Evolutionary conservation across 2,113 vertebrate species (phyloP), one percentile per base, ranked within the genome.

Genomic region (Chaenogobius annularis): DNA sequence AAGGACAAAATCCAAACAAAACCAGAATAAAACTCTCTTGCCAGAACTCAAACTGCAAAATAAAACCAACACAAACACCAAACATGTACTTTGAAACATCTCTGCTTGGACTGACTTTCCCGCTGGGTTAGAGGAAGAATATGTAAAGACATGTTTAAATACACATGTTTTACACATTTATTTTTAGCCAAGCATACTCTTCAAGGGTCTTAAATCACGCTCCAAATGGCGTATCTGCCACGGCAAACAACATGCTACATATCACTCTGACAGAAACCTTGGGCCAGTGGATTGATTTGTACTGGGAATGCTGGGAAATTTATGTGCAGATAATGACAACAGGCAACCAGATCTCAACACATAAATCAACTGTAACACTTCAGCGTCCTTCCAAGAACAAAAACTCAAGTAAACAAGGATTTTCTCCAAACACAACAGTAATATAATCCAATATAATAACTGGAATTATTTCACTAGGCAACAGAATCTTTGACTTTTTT

Each of bases 311-410:
- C 35, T 40, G 31, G 61, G 35, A 63, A 61, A 61, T 61, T 17
- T 61, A 35, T 61, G 58, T 17, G 61, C 61, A 40, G 19, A 63
- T 63, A 22, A 58, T 58, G 58, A 35, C 56, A 59, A 31, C 20
- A 35, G 11, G 35, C 61, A 63, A 63, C 8, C 11, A 10, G 8
- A 40, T 40, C 35, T n/a, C 40, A 40, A 9, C 10, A 40, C 26
- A 40, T 63, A 63, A 37, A 63, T 63, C 61, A 26, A 5, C 54
- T 0, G 14, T 40, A n/a, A 63, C 8, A n/a, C 31, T 4, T 10
- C 15, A 40, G 10, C 14, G 20, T 20, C 20, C 20, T 58, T 23
- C 11, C 23, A 55, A 55, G 22, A 31, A 31, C 26, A 1, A 31
- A 31, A 31, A 31, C 26, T 31, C 26, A 31, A 31, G 26, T 4